These are phyloP conservation scores for Micoletzkya japonica DNA, from an alignment of 2,888 invertebrate genomes.

Conservation along the genomic window DNA sequence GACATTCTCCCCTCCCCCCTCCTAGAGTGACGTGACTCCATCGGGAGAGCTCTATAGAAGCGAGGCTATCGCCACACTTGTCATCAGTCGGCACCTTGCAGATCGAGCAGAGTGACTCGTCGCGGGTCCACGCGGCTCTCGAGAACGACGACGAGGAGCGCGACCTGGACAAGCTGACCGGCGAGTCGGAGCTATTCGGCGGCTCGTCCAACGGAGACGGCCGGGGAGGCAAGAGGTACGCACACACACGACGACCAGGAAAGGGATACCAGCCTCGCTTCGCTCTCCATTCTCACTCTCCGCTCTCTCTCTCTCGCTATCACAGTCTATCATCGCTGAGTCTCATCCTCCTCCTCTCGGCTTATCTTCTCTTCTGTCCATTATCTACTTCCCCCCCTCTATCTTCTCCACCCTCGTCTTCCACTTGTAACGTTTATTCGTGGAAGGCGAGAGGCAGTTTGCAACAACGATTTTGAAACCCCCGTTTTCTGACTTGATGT, in stretches of 20 bases:
- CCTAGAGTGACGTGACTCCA: neutral
- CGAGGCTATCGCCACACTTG: neutral
- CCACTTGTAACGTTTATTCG: too few relatives aligned
- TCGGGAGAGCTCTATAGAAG: neutral
- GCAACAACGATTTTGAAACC: too few relatives aligned
- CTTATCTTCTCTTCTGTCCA: too few relatives aligned
- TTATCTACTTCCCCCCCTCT: too few relatives aligned
- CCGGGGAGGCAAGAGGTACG: slow-evolving; percentile 8
- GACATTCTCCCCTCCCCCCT: neutral
- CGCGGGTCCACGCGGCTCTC: slow-evolving; percentile 80
- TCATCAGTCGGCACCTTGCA: neutral
- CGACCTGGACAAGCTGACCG: slow-evolving; percentile 49
- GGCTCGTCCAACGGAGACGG: too few relatives aligned
- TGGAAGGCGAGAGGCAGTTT: too few relatives aligned
- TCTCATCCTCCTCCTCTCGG: too few relatives aligned
- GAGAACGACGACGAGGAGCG: slow-evolving; percentile 76
- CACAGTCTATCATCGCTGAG: too few relatives aligned
- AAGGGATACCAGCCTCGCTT: too few relatives aligned
- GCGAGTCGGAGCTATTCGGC: slow-evolving; percentile 13
- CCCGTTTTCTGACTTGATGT: too few relatives aligned
- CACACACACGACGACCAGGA: too few relatives aligned
- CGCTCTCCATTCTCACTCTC: neutral
- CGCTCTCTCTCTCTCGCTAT: neutral
- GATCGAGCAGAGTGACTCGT: slow-evolving; percentile 83
- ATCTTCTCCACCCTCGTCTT: too few relatives aligned